Evolutionary conservation across 2,113 vertebrate genomes (phyloP), one percentile per base, ranked within the genome.

Genomic region (Prionailurus bengalensis): DNA sequence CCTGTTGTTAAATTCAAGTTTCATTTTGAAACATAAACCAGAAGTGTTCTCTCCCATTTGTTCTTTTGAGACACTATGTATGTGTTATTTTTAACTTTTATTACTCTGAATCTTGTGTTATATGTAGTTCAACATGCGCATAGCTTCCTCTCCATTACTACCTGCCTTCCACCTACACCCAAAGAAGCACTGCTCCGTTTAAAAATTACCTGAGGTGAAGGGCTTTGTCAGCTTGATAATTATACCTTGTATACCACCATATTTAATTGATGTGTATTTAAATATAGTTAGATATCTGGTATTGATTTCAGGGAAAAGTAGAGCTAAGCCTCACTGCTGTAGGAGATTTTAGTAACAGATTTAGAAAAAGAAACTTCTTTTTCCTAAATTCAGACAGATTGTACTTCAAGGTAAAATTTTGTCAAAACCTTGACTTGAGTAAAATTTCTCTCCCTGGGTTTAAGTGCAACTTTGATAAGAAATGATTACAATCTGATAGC

Each of bases 371-470:
- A n/a, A 74, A 68, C 81, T 78, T 45, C 15, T 27, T 91, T 74
- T 92, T 92, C 53, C 23, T 71, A 39, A 88, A 73, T 89, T 82
- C 42, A 79, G 53, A 84, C 14, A 73, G 65, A 78, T 21, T 89
- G n/a, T 65, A 45, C 48, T 93, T 93, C 23, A 89, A 58, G 45
- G 10, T 81, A 87, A 96, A 66, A 91, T 80, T 80, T 53, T 82
- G 19, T 84, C 78, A 55, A 27, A 83, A 42, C 21, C n/a, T 76
- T 71, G 13, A 76, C 39, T 39, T 70, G 19, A 68, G 61, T 68
- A 95, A 76, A 88, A 92, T 74, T 89, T 21, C 33, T 74, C 68
- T 81, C 39, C 17, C 11, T 92, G 63, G n/a, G 14, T 51, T 81
- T 87, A 87, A 74, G n/a, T 33, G 11, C 58, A 21, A 87, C 33